Base-by-base conservation (phyloP, 2,888 invertebrate genomes). In the Mythimna pallens region DNA sequence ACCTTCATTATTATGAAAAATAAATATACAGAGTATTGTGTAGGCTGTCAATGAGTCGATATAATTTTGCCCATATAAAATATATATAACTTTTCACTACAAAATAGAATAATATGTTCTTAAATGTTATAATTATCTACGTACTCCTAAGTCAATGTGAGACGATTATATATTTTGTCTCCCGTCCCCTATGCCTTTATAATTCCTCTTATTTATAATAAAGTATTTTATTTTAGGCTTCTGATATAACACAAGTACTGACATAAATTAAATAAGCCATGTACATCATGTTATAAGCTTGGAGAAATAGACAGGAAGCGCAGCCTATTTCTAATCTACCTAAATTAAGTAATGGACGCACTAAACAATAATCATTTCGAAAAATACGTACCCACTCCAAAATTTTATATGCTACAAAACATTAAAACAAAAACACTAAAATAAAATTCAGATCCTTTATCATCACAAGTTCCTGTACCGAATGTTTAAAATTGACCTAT, bases 291-390 rank as follows among this genome's bases (percentile, higher is more conserved):
- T 34, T 50, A 20, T 34, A 55, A 64, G 22, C 14, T 20, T 43
- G 17, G 17, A 52, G 17, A 43, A 43, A 43, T 25, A 1, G 25
- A 25, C 36, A 34, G 20, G n/a, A 76, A 67, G 20, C 36, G 43
- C n/a, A 36, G 43, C 34, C 22, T 36, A 68, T 36, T 67, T 36
- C 6, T 3, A 20, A 50, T 40, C 50, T 59, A 61, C 22, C 17
- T 77, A 54, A 73, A 74, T 40, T 54, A 77, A 47, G n/a, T 40
- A 69, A 69, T 55, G 78, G 78, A 78, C 78, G 54, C 30, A 30
- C 14, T 70, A 50, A 61, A 30, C 0, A 70, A 59, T 40, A 12
- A 30, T 36, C 22, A 22, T 52, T 20, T 43, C 12, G 7, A 54
- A 69, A 74, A 77, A 77, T 59, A 68, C 67, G 34, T 59, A 54